Evolutionary conservation across 1,140 invertebrate species (phyloP), one percentile per base, ranked within the genome.

Genomic region (Sminthurides bifidus): DNA sequence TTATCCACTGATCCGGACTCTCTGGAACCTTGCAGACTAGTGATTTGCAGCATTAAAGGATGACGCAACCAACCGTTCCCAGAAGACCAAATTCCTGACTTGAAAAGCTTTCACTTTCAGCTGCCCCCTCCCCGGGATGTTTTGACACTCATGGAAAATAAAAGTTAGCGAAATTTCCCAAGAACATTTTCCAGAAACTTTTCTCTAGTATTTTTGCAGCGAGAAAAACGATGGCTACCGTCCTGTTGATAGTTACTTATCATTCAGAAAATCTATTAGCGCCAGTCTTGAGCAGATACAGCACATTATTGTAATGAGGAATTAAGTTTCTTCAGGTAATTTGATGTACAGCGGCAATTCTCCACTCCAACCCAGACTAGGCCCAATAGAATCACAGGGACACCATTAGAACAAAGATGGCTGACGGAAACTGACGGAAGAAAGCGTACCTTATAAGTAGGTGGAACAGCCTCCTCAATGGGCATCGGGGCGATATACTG

Each of bases 401-500:
- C n/a, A 10, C 33, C 33, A 35, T 35, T n/a, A 10, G 8, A 10
- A n/a, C 8, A n/a, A 35, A 35, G 33, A 35, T 35, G 33, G 33
- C 33, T 35, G 33, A 10, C 8, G 8, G 17, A 19, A 43, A 43
- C 21, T 6, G n/a, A n/a, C n/a, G n/a, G n/a, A n/a, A n/a, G 21
- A 14, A 30, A 6, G 44, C 44, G 21, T 48, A 48, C 44, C 44
- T 48, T 48, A 27, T 48, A 48, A 48, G 10, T 24, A n/a, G 41
- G 41, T 48, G 44, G 10, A 27, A 10, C 14, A 41, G 14, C 21
- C 24, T 57, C 59, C 5, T 56, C 50, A 21, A 56, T 51, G 26
- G 59, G 54, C 10, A 54, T 41, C 23, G 59, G 59, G 40, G 29
- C 33, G 24, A 61, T 30, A 6, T 53, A 59, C 35, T 56, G 55